Percentiles rank a stretch among this genome's conserved stretches.
These are phyloP conservation scores for Mastigias papua DNA, from an alignment of 30 jellyfish, hydroid and myxozoan species.

Conservation along the genomic window DNA sequence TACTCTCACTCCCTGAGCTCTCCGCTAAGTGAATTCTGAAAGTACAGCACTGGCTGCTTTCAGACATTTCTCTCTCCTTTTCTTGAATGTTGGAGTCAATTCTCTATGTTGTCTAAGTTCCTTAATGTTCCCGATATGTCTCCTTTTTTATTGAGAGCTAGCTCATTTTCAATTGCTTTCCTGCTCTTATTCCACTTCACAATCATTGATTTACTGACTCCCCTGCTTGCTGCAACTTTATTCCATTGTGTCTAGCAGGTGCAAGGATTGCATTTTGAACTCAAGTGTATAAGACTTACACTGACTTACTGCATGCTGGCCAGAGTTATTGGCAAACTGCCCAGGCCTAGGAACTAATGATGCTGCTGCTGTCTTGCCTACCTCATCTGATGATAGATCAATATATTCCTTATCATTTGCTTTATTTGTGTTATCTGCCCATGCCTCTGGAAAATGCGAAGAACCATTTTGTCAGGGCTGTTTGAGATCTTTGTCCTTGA, in stretches of 20 bases:
- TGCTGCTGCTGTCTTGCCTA: conserved; percentile 7
- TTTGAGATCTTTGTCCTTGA: neutral
- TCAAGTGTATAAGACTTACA: conserved; percentile 32
- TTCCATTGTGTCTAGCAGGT: conserved; percentile 37
- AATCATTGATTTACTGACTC: conserved; percentile 10
- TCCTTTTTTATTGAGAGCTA: conserved; percentile 22
- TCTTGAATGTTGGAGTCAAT: conserved; percentile 1
- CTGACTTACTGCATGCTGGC: conserved; percentile 23
- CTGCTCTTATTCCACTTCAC: conserved; percentile 2
- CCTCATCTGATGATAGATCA: neutral
- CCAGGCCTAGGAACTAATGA: neutral
- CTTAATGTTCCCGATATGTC: conserved; percentile 8
- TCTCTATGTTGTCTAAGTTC: conserved; percentile 21
- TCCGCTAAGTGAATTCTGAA: conserved; percentile 50
- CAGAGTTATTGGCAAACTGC: no score
- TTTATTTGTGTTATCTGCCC: neutral
- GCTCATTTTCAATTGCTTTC: conserved; percentile 9
- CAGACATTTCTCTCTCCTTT: conserved; percentile 21
- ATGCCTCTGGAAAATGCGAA: no score
- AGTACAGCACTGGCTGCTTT: conserved; percentile 33
- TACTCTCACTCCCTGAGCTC: conserved; percentile 56
- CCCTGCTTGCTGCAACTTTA: conserved; percentile 32
- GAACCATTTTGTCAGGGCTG: conserved; percentile 19
- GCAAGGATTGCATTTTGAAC: conserved; percentile 11
- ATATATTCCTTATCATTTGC: neutral